These are phyloP conservation scores for Hoplodrina blanda DNA, from an alignment of 2,888 invertebrate species.

Conservation along the genomic window DNA sequence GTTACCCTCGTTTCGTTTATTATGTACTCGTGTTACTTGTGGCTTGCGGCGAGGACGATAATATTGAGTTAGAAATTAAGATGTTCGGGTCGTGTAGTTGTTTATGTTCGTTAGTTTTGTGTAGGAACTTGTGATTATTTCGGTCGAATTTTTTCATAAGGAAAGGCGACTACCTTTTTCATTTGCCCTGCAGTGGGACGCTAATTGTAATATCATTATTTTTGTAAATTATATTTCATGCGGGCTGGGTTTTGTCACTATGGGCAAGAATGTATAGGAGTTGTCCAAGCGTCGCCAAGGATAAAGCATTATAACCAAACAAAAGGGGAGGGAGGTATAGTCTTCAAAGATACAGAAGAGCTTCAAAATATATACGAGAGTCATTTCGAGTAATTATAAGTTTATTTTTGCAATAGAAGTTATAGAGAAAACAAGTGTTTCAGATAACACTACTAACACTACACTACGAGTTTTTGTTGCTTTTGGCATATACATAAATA, in stretches of 20 bases:
- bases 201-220: conserved; percentile 1
- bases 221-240: background rate
- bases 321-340: too few relatives aligned
- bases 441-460: too few relatives aligned
- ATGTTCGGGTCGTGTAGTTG: conserved; percentile 23
- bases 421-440: too few relatives aligned
- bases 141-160: background rate
- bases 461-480: too few relatives aligned
- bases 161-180: background rate
- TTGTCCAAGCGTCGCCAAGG: too few relatives aligned
- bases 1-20: conserved; percentile 63
- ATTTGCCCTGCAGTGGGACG: background rate
- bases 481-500: too few relatives aligned
- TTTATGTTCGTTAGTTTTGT: conserved; percentile 28
- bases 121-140: conserved; percentile 12
- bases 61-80: conserved; percentile 57
- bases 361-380: too few relatives aligned
- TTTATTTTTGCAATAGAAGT: too few relatives aligned
- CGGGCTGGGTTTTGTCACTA: background rate
- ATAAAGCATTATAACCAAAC: too few relatives aligned
- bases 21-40: conserved; percentile 61
- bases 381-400: too few relatives aligned
- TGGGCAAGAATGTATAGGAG: too few relatives aligned
- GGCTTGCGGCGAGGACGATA: conserved; percentile 55
- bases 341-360: too few relatives aligned